A percentile compares a stretch with the other conserved stretches of the same genome.
These are phyloP conservation scores for Dexiosoma caninum DNA, from an alignment of 2,888 invertebrate genomes.

Conservation along the genomic window DNA sequence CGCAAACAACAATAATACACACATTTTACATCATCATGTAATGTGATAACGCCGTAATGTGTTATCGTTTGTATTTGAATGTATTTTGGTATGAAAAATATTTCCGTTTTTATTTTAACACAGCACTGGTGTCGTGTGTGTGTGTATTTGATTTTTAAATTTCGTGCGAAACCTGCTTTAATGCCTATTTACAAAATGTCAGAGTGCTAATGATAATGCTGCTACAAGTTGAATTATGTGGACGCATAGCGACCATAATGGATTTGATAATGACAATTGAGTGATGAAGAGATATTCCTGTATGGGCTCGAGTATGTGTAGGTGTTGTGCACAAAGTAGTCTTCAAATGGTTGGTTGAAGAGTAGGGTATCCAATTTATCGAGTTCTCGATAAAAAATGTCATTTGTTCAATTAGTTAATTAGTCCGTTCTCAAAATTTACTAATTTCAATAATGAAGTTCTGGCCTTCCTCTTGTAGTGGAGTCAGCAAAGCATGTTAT, in stretches of 20 bases:
- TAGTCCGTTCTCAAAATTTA: no score
- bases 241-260: constrained; percentile 38
- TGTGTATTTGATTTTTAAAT: background rate
- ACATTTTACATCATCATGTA: constrained; percentile 7
- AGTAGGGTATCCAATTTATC: no score
- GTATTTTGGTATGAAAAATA: constrained; percentile 25
- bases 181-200: background rate
- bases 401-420: no score
- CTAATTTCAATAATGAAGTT: no score
- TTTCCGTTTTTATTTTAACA: constrained; percentile 36
- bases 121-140: background rate
- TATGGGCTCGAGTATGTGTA: background rate
- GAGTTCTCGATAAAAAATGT: no score
- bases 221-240: constrained; percentile 23
- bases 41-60: constrained; percentile 32
- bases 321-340: background rate
- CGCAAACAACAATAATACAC: background rate
- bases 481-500: no score
- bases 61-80: background rate
- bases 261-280: constrained; percentile 56
- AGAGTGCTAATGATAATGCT: constrained; percentile 45
- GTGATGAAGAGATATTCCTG: no score
- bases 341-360: background rate
- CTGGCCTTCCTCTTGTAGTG: no score
- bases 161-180: background rate